A percentile compares a stretch with the other conserved stretches of the same genome.
These are phyloP conservation scores for Sparidentex hasta DNA, from an alignment of 2,797 vertebrate species.

Conservation along the genomic window DNA sequence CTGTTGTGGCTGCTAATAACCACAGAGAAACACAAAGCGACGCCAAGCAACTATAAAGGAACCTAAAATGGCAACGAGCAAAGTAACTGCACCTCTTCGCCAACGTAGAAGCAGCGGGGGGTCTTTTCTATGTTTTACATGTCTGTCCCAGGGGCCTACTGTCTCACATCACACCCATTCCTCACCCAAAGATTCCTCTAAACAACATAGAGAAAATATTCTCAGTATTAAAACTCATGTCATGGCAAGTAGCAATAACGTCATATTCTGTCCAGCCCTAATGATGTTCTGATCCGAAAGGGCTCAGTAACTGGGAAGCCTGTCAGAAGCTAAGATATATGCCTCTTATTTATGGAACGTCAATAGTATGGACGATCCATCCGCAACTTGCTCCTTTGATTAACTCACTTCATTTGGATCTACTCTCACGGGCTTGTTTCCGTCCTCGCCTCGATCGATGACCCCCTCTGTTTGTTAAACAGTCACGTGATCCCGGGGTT, in stretches of 20 bases:
- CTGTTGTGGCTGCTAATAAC: too few relatives aligned
- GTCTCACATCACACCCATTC: neutral
- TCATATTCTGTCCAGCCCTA: conserved; percentile 36
- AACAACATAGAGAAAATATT: neutral
- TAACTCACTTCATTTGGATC: conserved; percentile 82
- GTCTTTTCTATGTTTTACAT: neutral
- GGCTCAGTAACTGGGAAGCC: conserved; percentile 59
- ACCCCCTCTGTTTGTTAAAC: conserved; percentile 72
- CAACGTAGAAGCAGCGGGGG: too few relatives aligned
- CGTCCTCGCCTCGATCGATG: conserved; percentile 69
- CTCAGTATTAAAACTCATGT: conserved; percentile 2
- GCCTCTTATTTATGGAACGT: conserved; percentile 80
- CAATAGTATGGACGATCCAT: conserved; percentile 82
- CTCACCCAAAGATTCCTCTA: neutral
- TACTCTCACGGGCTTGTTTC: conserved; percentile 77
- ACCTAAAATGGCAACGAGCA: too few relatives aligned
- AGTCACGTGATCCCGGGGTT: conserved; percentile 61
- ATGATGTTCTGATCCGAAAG: conserved; percentile 55
- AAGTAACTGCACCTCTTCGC: too few relatives aligned
- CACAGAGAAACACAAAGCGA: neutral
- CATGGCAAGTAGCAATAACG: conserved; percentile 3
- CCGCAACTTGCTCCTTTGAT: conserved; percentile 80
- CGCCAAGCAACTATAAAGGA: neutral
- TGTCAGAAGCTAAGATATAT: conserved; percentile 74
- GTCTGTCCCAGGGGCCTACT: neutral